phyloP scores from a whole-genome alignment of 2,797 vertebrate genomes.

The Lophius americanus region DNA sequence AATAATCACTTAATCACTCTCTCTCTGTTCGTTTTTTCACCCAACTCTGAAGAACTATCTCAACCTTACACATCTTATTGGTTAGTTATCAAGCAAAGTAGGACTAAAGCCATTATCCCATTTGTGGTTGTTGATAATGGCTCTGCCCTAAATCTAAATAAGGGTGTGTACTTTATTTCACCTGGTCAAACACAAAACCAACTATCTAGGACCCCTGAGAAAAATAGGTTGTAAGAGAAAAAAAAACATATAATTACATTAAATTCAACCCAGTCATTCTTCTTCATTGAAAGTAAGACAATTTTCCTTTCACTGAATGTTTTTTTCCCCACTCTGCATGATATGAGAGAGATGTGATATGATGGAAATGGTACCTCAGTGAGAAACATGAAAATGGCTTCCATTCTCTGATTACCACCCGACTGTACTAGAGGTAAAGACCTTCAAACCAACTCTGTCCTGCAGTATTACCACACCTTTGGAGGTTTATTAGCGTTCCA shows the following conservation, averaged over 20 bases:
- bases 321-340: slow-evolving; percentile 42
- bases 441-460: slow-evolving; percentile 13
- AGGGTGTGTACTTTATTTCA: slow-evolving; percentile 19
- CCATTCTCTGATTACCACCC: slow-evolving; percentile 33
- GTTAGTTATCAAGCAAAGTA: not conserved
- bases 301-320: slow-evolving; percentile 32
- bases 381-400: slow-evolving; percentile 46
- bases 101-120: not conserved
- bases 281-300: slow-evolving; percentile 36
- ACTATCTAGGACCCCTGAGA: not conserved
- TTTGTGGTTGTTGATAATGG: slow-evolving; percentile 25
- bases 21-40: not conserved
- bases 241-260: slow-evolving; percentile 13
- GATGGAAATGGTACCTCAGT: slow-evolving; percentile 32
- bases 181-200: slow-evolving; percentile 13
- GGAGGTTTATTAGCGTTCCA: not conserved
- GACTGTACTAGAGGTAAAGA: slow-evolving; percentile 21
- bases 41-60: slow-evolving; percentile 1
- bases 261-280: slow-evolving; percentile 31
- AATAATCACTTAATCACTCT: slow-evolving; percentile 27
- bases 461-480: slow-evolving; percentile 1
- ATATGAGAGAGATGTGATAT: slow-evolving; percentile 35
- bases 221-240: not conserved
- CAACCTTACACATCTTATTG: slow-evolving; percentile 1
- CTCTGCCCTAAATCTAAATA: slow-evolving; percentile 5